Percentiles rank a stretch among this genome's conserved stretches.
Conservation (phyloP, 2,888 invertebrate genomes). For the Deilephila porcellus region DNA sequence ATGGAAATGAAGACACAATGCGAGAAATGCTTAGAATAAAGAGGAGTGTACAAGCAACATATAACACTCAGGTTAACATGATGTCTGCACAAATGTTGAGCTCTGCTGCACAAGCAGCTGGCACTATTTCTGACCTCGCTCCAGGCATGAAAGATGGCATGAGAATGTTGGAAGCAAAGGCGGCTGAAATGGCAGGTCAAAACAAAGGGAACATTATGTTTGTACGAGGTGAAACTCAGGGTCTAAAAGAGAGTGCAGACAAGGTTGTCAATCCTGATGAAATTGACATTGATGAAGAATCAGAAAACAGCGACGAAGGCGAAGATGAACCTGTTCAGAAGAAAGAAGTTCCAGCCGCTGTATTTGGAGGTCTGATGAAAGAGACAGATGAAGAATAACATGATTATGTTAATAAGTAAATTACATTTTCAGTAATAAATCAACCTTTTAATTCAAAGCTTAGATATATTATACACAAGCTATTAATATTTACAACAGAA, state of each 20-base stretch:
- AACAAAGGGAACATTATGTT: conserved; percentile 90
- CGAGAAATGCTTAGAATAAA: conserved; percentile 99
- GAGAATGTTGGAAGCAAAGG: conserved; percentile 94
- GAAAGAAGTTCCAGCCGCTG: conserved; percentile 94
- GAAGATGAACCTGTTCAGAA: conserved; percentile 91
- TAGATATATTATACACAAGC: conserved; percentile 65
- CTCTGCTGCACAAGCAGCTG: conserved; percentile 87
- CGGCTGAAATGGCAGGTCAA: conserved; percentile 87
- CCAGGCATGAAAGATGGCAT: conserved; percentile 93
- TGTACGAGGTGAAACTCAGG: conserved; percentile 94
- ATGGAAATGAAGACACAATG: conserved; percentile 99
- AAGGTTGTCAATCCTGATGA: conserved; percentile 94
- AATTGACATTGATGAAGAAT: conserved; percentile 92
- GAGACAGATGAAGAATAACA: conserved; percentile 50
- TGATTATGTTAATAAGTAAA: conserved; percentile 38
- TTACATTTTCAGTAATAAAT: conserved; percentile 54
- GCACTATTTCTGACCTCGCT: conserved; percentile 89
- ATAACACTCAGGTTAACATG: conserved; percentile 99
- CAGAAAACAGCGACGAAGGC: conserved; percentile 86
- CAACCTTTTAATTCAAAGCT: conserved; percentile 65
- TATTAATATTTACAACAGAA: conserved; percentile 71
- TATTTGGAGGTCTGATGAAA: conserved; percentile 92
- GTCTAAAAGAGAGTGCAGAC: conserved; percentile 86
- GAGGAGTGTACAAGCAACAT: conserved; percentile 98
- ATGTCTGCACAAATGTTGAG: conserved; percentile 99